phyloP scores from a whole-genome alignment of 2,797 vertebrate species.

The Megalops cyprinoides region DNA sequence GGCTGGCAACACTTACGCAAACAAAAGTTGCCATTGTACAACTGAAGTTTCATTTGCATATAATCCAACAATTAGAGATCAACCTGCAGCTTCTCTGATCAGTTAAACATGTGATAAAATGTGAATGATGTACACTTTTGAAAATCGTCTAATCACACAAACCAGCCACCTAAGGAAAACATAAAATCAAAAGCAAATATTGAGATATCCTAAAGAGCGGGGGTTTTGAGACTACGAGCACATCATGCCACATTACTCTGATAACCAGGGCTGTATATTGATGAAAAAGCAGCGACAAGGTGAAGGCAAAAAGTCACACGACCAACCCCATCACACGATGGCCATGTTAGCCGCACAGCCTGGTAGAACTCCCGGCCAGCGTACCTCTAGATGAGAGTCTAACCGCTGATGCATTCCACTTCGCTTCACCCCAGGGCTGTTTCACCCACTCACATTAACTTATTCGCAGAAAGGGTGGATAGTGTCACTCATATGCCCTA shows the following conservation, averaged over 20 bases:
- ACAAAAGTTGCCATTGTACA: neutral
- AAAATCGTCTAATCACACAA: no score
- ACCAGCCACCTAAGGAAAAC: no score
- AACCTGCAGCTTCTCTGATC: no score
- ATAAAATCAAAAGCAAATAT: slow-evolving; percentile 3
- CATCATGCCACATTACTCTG: slow-evolving; percentile 62
- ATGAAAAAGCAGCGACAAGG: slow-evolving; percentile 40
- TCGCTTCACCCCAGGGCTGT: neutral
- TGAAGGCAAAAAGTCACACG: slow-evolving; percentile 56
- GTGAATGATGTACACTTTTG: no score
- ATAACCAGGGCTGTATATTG: slow-evolving; percentile 53
- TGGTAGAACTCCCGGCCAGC: slow-evolving; percentile 33
- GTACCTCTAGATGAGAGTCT: slow-evolving; percentile 35
- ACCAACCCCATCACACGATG: slow-evolving; percentile 50
- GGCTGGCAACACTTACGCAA: slow-evolving; percentile 4
- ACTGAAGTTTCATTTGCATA: neutral
- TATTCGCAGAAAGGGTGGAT: neutral
- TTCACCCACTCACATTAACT: neutral
- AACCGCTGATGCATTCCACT: neutral
- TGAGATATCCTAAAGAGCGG: no score
- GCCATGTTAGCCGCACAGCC: slow-evolving; percentile 44
- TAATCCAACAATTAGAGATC: neutral
- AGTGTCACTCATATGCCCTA: neutral
- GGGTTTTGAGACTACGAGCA: slow-evolving; percentile 48
- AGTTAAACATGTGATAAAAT: no score